Conservation (phyloP, 2,888 invertebrate species). For the Incurvaria masculella region DNA sequence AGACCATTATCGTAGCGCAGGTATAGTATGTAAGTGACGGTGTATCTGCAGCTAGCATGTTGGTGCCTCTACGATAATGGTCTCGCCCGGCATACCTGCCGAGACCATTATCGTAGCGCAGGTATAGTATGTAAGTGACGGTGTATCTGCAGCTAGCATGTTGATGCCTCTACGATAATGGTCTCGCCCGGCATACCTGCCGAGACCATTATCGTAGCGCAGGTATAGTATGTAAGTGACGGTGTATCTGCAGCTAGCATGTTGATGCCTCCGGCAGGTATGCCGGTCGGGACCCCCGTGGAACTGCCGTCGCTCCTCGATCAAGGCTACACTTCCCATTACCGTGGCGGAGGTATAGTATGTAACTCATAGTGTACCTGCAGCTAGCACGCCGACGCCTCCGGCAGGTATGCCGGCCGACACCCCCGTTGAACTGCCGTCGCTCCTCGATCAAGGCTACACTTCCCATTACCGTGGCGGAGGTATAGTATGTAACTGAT, state of each 20-base stretch:
- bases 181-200: slow-evolving; percentile 61
- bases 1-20: too few species aligned
- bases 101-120: too few species aligned
- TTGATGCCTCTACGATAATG: slow-evolving; percentile 55
- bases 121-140: too few species aligned
- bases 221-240: too few species aligned
- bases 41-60: slow-evolving; percentile 60
- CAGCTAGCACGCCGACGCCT: slow-evolving; percentile 55
- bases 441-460: slow-evolving; percentile 62
- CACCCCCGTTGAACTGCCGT: slow-evolving; percentile 60
- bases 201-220: too few species aligned
- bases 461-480: too few species aligned
- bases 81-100: slow-evolving; percentile 60
- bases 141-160: slow-evolving; percentile 59
- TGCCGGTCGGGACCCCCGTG: slow-evolving; percentile 63
- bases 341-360: too few species aligned
- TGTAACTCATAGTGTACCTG: too few species aligned
- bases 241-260: slow-evolving; percentile 61
- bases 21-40: too few species aligned
- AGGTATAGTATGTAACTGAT: too few species aligned
- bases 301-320: slow-evolving; percentile 59
- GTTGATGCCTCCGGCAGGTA: slow-evolving; percentile 58
- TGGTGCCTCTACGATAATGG: too few species aligned
- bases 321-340: slow-evolving; percentile 61
- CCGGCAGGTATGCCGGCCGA: slow-evolving; percentile 63